These are phyloP conservation scores for Otolemur crassicaudatus DNA, from an alignment of 2,797 vertebrate species.

Conservation along the genomic window DNA sequence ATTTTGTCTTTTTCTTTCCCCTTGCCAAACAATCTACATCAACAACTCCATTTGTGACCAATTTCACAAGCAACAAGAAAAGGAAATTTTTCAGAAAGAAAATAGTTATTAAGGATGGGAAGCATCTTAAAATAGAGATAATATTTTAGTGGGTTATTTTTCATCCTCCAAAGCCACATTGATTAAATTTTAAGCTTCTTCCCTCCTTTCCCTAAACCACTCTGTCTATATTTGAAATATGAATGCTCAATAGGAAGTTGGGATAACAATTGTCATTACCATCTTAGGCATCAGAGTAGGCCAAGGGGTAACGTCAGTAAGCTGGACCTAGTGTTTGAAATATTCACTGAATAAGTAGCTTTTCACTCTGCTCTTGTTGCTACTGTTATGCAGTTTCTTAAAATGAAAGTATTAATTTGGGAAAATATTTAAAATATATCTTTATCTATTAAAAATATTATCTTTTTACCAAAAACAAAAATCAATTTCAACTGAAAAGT, in stretches of 20 bases:
- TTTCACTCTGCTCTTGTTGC: conserved; percentile 68
- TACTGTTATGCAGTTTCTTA: conserved; percentile 78
- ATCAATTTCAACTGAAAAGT: conserved; percentile 80
- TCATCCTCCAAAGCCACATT: conserved; percentile 25
- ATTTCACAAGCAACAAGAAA: conserved; percentile 44
- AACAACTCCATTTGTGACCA: conserved; percentile 25
- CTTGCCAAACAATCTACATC: neutral
- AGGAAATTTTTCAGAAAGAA: conserved; percentile 41
- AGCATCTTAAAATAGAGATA: conserved; percentile 68
- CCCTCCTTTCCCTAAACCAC: conserved; percentile 9
- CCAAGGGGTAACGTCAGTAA: neutral
- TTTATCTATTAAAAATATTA: conserved; percentile 88
- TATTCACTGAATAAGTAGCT: conserved; percentile 40
- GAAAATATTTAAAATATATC: conserved; percentile 88
- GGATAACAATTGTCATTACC: neutral
- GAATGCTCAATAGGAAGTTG: conserved; percentile 13
- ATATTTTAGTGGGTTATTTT: conserved; percentile 42
- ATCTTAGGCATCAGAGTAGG: neutral
- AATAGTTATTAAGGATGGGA: conserved; percentile 49
- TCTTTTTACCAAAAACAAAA: conserved; percentile 75
- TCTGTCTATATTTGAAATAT: neutral
- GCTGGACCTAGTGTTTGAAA: neutral
- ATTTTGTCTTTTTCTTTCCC: neutral
- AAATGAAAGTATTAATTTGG: conserved; percentile 81
- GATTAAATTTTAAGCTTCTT: neutral